Evolutionary conservation across 2,113 vertebrate genomes (phyloP).

Genomic region (Piliocolobus tephrosceles): DNA sequence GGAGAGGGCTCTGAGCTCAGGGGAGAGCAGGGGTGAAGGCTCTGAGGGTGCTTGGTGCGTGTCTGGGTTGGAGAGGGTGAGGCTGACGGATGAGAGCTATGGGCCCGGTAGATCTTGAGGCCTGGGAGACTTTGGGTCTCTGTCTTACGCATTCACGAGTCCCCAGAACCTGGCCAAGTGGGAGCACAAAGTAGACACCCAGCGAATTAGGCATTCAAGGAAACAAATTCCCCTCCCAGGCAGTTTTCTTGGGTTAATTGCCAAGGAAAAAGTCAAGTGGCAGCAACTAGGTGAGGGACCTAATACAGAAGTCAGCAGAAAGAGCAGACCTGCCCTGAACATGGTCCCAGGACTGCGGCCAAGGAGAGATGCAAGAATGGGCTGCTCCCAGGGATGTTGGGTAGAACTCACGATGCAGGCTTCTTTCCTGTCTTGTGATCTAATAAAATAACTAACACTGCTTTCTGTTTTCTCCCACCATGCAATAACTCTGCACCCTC

Average conservation of each 20-base stretch:
- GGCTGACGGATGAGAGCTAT: too few species aligned
- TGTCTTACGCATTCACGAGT: neutral
- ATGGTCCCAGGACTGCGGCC: neutral
- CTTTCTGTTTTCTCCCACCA: neutral
- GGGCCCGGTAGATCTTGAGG: neutral
- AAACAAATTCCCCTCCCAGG: neutral
- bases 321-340: neutral
- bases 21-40: neutral
- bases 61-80: rapidly evolving
- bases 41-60: neutral
- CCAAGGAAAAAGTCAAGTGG: neutral
- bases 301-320: neutral
- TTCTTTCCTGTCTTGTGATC: neutral
- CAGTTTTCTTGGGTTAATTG: neutral
- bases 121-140: neutral
- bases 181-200: neutral
- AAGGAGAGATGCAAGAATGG: neutral
- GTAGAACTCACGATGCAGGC: neutral
- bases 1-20: neutral
- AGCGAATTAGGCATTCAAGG: neutral
- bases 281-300: neutral
- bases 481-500: rapidly evolving
- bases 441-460: neutral
- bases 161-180: neutral
- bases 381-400: neutral